Evolutionary conservation across 2,797 vertebrate genomes (phyloP).

Genomic region (Ptychadena robeensis): DNA sequence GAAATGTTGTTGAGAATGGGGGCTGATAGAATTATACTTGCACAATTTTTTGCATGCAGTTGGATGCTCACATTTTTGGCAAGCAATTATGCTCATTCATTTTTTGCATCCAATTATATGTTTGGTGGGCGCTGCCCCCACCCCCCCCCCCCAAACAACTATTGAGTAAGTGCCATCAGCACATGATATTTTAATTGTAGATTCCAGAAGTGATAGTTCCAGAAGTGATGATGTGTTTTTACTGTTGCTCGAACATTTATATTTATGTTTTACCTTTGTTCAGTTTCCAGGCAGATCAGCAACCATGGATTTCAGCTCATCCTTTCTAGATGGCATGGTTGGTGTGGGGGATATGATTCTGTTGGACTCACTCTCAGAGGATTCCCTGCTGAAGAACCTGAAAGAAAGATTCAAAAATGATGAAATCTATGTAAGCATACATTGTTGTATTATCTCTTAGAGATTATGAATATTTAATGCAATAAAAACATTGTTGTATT

Average conservation of each 20-base stretch:
- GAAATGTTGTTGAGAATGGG: too few relatives aligned
- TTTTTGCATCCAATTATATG: too few relatives aligned
- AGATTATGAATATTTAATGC: not conserved
- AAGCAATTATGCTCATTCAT: too few relatives aligned
- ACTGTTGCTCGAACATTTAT: not conserved
- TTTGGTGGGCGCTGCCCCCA: too few relatives aligned
- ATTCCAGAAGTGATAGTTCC: not conserved
- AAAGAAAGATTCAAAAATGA: constrained; percentile 69
- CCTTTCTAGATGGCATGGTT: constrained; percentile 65
- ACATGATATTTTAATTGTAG: not conserved
- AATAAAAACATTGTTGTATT: not conserved
- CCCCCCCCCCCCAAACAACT: too few relatives aligned
- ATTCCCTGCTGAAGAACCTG: constrained; percentile 75
- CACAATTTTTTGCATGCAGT: too few relatives aligned
- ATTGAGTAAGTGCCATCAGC: not conserved
- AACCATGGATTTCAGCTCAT: constrained; percentile 66
- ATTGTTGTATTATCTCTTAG: not conserved
- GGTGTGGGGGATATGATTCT: constrained; percentile 77
- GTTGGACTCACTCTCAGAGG: constrained; percentile 74
- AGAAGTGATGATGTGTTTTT: not conserved
- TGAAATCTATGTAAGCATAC: constrained; percentile 75
- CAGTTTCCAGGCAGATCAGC: not conserved
- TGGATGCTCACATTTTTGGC: too few relatives aligned
- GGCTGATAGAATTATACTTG: too few relatives aligned
- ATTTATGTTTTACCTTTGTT: not conserved